Conservation (phyloP, 1,140 invertebrate genomes). For the Drosophila repleta region DNA sequence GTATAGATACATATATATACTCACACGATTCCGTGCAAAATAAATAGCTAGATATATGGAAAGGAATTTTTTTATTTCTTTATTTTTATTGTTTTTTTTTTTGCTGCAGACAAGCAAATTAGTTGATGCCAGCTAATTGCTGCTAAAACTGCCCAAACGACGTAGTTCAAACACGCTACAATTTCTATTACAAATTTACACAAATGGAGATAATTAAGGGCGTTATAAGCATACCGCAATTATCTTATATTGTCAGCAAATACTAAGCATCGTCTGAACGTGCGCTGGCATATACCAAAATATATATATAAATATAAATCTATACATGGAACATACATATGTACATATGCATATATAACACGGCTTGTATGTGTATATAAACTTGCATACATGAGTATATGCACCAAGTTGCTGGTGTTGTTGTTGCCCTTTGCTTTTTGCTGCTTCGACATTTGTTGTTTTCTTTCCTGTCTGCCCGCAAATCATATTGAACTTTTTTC, state of each 20-base stretch:
- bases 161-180: neutral
- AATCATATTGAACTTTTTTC: constrained; percentile 38
- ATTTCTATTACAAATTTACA: neutral
- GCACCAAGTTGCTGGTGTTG: constrained; percentile 11
- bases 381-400: neutral
- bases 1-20: constrained; percentile 2
- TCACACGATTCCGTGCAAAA: constrained; percentile 1
- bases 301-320: neutral
- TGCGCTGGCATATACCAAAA: constrained; percentile 6
- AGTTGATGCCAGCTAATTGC: constrained; percentile 1
- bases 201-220: neutral
- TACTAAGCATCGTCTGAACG: neutral
- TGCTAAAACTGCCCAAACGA: neutral
- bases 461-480: constrained; percentile 34
- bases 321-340: no score
- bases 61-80: neutral
- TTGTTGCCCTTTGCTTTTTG: constrained; percentile 34
- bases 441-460: constrained; percentile 54
- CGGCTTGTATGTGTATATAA: no score
- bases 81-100: neutral
- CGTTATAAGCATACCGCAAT: neutral
- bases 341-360: no score
- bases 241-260: constrained; percentile 1
- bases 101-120: neutral
- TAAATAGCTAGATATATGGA: constrained; percentile 7